Conservation (phyloP, 2,888 invertebrate genomes). For the Salpingus planirostris region DNA sequence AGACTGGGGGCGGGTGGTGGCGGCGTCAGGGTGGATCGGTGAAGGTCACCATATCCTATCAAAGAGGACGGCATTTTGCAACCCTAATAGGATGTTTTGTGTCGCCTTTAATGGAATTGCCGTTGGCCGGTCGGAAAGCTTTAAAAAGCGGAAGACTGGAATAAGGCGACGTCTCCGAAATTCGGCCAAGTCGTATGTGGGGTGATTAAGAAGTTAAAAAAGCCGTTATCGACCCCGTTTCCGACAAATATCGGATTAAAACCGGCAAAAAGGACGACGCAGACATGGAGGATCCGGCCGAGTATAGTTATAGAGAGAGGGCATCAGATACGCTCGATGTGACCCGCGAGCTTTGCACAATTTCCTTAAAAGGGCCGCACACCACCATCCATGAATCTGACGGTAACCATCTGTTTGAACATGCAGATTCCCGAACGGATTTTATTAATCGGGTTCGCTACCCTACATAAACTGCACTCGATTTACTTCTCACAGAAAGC, state of each 20-base stretch:
- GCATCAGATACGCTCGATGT: too few species aligned
- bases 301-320: too few species aligned
- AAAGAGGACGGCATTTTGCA: conserved; percentile 10
- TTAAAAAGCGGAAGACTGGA: too few species aligned
- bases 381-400: too few species aligned
- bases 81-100: conserved; percentile 15
- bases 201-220: conserved; percentile 12
- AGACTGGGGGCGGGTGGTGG: conserved; percentile 4
- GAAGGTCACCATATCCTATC: conserved; percentile 10
- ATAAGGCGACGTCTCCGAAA: too few species aligned
- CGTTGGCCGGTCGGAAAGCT: conserved; percentile 6
- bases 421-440: too few species aligned
- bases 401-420: too few species aligned
- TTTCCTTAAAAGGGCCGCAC: too few species aligned
- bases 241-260: conserved; percentile 1
- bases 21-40: conserved; percentile 5
- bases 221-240: conserved; percentile 15
- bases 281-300: too few species aligned
- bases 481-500: conserved; percentile 4
- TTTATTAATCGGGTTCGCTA: too few species aligned
- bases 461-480: too few species aligned
- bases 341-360: too few species aligned
- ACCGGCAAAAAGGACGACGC: not conserved
- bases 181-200: conserved; percentile 7
- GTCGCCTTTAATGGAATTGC: conserved; percentile 14